Base-by-base conservation (phyloP, 2,888 invertebrate species). In the Zaprionus obscuricornis region DNA sequence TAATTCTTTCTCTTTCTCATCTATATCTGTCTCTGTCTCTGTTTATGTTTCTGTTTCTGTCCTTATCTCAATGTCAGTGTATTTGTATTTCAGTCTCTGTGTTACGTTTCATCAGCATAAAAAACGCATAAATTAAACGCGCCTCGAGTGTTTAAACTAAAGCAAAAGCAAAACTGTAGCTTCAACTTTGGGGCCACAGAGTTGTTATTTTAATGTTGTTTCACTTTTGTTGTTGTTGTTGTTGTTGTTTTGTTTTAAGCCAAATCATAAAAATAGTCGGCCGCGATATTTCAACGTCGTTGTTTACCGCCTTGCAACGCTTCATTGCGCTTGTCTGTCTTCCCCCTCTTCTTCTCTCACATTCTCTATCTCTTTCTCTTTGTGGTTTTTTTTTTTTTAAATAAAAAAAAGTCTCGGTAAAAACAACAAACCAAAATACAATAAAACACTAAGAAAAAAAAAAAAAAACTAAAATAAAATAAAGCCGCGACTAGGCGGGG, bases 121-220 rank as follows among this genome's bases (percentile, higher is more conserved):
- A 88, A 89, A 88, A 76, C 70, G 72, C 86, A 88, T 88, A 89
- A 88, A 88, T 89, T 81, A 85, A 78, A 59, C 66, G 57, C 50
- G 83, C 67, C 74, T 70, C 62, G 83, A 82, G 66, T 81, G 85
- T 74, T 76, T 74, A 71, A 76, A 76, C 83, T 76, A 76, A 83
- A 64, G 72, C 75, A 76, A 71, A 69, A 37, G 50, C 49, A 47
- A 20, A 58, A 24, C 45, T 29, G 22, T 46, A 66, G 50, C 50
- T 33, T 49, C 36, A 43, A 18, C 57, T 65, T 24, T 34, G 20
- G 46, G 65, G 56, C 33, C 36, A 49, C 10, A 27, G 8, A 27
- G 2, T n/a, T 10, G 65, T 52, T 66, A 13, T 43, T 58, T 49
- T 40, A n/a, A n/a, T n/a, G n/a, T n/a, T n/a, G n/a, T n/a, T n/a